Percentiles rank a stretch among this genome's conserved stretches.
phyloP scores from a whole-genome alignment of 2,113 vertebrate species.

The Poeciliopsis turrubarensis region DNA sequence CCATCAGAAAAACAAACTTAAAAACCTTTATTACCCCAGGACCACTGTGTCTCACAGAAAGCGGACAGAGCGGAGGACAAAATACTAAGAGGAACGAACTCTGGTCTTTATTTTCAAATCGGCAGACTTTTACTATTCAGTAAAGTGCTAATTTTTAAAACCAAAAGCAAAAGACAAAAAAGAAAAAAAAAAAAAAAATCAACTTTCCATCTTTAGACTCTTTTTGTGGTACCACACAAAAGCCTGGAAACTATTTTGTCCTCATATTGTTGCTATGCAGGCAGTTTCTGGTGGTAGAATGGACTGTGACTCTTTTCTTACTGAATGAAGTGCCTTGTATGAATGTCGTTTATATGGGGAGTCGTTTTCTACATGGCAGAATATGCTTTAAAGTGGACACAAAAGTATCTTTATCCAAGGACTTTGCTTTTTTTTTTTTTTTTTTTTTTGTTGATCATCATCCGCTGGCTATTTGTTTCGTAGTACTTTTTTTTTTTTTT shows the following conservation, averaged over 20 bases:
- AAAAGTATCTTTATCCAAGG: conserved; percentile 79
- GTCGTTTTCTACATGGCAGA: conserved; percentile 91
- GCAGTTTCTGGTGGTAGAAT: conserved; percentile 87
- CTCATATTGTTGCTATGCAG: conserved; percentile 86
- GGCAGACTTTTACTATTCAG: conserved; percentile 69
- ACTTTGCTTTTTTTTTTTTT: conserved; percentile 56
- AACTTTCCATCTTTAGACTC: conserved; percentile 29
- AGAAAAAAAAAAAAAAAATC: conserved; percentile 58
- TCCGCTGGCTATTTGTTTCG: conserved; percentile 75
- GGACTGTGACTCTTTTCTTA: conserved; percentile 87
- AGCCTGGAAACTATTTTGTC: conserved; percentile 62
- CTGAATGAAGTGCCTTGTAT: conserved; percentile 98
- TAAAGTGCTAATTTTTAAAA: conserved; percentile 81
- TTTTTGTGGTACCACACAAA: conserved; percentile 66
- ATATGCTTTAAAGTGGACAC: conserved; percentile 87
- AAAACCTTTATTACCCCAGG: conserved; percentile 61
- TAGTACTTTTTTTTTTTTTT: conserved; percentile 54
- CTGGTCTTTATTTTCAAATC: conserved; percentile 80
- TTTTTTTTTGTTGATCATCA: conserved; percentile 27
- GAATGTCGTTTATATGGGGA: conserved; percentile 92
- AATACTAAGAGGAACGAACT: conserved; percentile 75
- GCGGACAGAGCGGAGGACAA: conserved; percentile 60
- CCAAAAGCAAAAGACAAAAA: conserved; percentile 60
- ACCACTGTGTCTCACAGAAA: conserved; percentile 65
- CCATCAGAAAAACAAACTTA: conserved; percentile 48